Evolutionary conservation across 2,113 vertebrate species (phyloP), one percentile per base, ranked within the genome.

Genomic region (Protomyctophum bolini): DNA sequence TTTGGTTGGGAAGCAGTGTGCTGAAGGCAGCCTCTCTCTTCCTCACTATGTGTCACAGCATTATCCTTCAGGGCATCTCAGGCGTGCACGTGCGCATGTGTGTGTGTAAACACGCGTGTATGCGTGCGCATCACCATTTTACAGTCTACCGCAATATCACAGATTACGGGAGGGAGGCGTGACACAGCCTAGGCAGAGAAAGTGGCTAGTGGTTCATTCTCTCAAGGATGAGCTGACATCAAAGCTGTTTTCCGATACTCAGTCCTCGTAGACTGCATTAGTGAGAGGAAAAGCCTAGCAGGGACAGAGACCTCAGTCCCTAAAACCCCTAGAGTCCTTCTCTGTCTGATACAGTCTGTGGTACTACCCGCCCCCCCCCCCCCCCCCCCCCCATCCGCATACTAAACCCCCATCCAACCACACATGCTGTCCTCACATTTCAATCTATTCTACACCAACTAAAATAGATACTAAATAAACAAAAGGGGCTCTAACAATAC

Each of bases 161-260:
- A 61, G 63, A 81, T 75, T 78, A 28, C 12, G 74, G 49, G 66
- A 46, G 46, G 12, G 52, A 45, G 59, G 45, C 48, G 61, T n/a
- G 61, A 65, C 57, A 46, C 60, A 48, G 60, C 28, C 59, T 63
- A 57, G 58, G 73, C 54, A 57, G 75, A 67, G 49, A 50, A 33
- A 68, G 73, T 45, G 57, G 81, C 80, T 78, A 73, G 46, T 10
- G 65, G 59, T 51, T 49, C 61, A 74, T 75, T 82, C 69, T 76
- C 59, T 75, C 51, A 77, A 81, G 81, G 81, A 84, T 79, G 75
- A 87, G 82, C 82, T 11, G 66, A 84, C 87, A 83, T 88, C 75
- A 90, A 87, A 91, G 84, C 60, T 29, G 14, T 71, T 74, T 74
- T 70, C 68, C 64, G 55, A 81, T 72, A 49, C 45, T 63, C 58